These are phyloP conservation scores for Drosophila picticornis DNA, from an alignment of 2,888 invertebrate genomes.

Conservation along the genomic window DNA sequence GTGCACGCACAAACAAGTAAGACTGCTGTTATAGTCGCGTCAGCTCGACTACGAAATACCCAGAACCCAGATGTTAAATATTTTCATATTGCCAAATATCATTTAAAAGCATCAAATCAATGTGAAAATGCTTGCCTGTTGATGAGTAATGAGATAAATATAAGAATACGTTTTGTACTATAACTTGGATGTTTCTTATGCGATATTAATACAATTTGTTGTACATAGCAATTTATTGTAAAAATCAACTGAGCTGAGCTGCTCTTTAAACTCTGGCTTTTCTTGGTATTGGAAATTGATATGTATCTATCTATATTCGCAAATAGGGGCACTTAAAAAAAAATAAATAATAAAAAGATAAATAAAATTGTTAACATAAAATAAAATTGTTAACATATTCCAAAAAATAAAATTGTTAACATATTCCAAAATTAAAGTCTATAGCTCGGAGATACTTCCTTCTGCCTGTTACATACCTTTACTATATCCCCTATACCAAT, in stretches of 20 bases:
- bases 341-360: conserved; percentile 14
- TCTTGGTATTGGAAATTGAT: neutral
- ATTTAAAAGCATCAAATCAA: neutral
- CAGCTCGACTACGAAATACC: neutral
- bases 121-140: neutral
- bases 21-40: neutral
- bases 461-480: neutral
- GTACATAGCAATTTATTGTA: neutral
- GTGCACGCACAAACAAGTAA: conserved; percentile 4
- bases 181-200: neutral
- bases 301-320: neutral
- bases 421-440: neutral
- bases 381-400: neutral
- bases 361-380: conserved; percentile 36
- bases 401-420: neutral
- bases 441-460: neutral
- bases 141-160: too few species aligned
- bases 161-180: neutral
- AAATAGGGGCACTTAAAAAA: neutral
- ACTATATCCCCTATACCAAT: neutral
- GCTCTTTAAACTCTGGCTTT: neutral
- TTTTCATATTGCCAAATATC: neutral
- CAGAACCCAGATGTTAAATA: neutral
- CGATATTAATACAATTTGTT: neutral
- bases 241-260: neutral